Base-by-base conservation (phyloP, 1,140 invertebrate genomes). In the Formica selysi region DNA sequence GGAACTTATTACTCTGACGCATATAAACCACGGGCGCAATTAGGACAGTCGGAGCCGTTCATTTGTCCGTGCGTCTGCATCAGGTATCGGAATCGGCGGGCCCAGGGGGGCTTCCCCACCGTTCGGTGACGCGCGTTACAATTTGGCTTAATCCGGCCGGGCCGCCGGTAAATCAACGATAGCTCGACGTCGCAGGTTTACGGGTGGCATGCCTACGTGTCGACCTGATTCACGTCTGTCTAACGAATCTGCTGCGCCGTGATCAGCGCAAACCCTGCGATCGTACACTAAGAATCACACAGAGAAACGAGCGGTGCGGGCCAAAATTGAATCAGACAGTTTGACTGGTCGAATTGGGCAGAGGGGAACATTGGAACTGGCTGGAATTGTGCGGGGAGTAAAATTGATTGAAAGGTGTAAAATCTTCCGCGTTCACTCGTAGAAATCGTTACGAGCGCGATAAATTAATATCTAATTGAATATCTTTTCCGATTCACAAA, bases 161-260 rank as follows among this genome's bases (percentile, higher is more conserved):
- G n/a, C 65, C 79, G n/a, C 67, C 79, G 44, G 68, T 83, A 83
- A 83, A 83, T 83, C 79, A 83, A 83, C 68, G 79, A 54, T 61
- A 8, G 68, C 79, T 48, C 54, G 79, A 61, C 79, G 48, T 73
- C 68, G 68, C 68, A 74, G 79, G 68, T 83, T 83, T 74, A 83
- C 79, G 54, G 67, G 32, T 32, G 32, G 68, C 67, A 68, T 81
- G 79, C 54, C 78, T 81, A 81, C 54, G 79, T 81, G 79, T 74
- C 68, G 79, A 74, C 79, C 79, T 83, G 79, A 83, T 83, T 83
- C 79, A 57, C 79, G 79, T 83, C 79, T 26, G 73, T 83, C 79
- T 83, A 83, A 83, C 84, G 84, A 80, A 80, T 62, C 62, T 78
- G 48, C 59, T 26, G 32, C 6, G 19, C 26, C 68, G 54, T 74